Evolutionary conservation across 2,113 vertebrate genomes (phyloP), one percentile per base, ranked within the genome.

Genomic region (Sminthopsis crassicaudata): DNA sequence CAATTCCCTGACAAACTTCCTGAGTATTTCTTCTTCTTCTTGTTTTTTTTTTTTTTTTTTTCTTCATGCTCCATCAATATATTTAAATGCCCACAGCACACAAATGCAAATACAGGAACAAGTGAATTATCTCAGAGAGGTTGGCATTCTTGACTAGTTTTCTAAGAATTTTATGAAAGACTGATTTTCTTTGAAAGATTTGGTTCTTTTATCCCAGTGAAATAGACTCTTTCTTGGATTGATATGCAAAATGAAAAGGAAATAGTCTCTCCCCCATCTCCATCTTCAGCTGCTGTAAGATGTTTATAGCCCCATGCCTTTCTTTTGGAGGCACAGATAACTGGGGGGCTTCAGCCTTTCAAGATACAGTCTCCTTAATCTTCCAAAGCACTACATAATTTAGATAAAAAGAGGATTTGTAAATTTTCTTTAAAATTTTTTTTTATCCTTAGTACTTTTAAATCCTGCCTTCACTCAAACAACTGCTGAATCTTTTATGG

Each of bases 151-250:
- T 12, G n/a, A 93, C 97, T 92, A 50, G 84, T 88, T 96, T 96
- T 96, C 96, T 90, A 93, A 94, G 95, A 90, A 92, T 92, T 91
- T 76, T 51, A n/a, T 95, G 92, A 96, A 94, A 96, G 93, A 90
- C 95, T 52, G 90, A 48, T 91, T 96, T 90, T 42, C 93, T 95
- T 30, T 46, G 93, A 95, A 92, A 93, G 54, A 67, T 3, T 67
- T 9, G 46, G 90, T 46, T 51, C 92, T 91, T 96, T 91, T 89
- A 90, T 46, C 92, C 46, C 4, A 42, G 52, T 2, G 30, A 51
- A 53, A 53, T 42, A 48, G 89, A 57, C 30, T 42, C 0, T 1
- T 12, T 89, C 24, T 16, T 53, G 94, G 91, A 92, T 14, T 91
- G 96, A 57, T 53, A 48, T n/a, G 46, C 91, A 24, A 67, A 52